These are phyloP conservation scores for Lagopus leucura DNA, from an alignment of 2,113 vertebrate species.

Conservation along the genomic window DNA sequence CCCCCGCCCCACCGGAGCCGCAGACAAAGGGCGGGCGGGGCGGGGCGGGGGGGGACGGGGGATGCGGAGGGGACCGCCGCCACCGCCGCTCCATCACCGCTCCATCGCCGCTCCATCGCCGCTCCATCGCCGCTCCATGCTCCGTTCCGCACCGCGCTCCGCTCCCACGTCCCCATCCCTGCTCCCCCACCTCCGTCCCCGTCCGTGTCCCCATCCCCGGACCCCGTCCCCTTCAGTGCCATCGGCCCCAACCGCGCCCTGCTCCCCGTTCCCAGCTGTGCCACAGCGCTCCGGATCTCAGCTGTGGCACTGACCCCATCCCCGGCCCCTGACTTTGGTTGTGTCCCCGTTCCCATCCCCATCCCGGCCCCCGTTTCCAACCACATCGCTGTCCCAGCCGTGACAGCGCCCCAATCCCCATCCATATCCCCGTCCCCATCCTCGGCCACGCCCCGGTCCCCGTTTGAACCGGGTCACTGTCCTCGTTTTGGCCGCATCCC, in stretches of 20 bases:
- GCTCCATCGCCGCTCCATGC: too few species aligned
- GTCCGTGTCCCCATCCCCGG: neutral
- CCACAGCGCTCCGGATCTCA: neutral
- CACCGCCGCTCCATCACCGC: too few species aligned
- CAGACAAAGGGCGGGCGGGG: neutral
- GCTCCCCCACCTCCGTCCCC: too few species aligned
- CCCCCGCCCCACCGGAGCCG: neutral
- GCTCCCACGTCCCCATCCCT: neutral
- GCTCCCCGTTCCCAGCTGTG: neutral
- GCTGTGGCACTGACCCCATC: neutral
- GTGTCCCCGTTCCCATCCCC: neutral
- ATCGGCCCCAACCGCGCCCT: neutral
- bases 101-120: too few species aligned
- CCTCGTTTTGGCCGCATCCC: neutral
- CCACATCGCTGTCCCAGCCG: neutral
- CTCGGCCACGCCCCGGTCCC: neutral
- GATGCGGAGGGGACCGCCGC: neutral
- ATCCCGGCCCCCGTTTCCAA: neutral
- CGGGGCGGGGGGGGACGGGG: neutral
- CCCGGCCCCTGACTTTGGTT: too few species aligned
- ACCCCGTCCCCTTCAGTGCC: neutral
- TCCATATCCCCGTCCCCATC: neutral
- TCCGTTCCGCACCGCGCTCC: too few species aligned
- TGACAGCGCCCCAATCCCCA: neutral
- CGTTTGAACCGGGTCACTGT: neutral